These are phyloP conservation scores for Vipera ursinii DNA, from an alignment of 2,797 vertebrate species.

Conservation along the genomic window DNA sequence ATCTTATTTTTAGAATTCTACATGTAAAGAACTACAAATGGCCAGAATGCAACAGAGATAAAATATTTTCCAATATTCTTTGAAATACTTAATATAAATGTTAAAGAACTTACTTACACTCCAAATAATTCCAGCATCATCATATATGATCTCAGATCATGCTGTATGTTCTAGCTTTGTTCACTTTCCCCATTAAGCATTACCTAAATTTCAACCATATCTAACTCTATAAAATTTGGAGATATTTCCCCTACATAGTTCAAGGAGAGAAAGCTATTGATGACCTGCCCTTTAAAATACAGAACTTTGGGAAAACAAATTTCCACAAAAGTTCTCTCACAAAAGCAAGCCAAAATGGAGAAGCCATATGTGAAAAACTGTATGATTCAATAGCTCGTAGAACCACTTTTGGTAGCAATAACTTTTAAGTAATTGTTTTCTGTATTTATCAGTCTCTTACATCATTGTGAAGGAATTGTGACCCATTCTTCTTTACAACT, in stretches of 20 bases:
- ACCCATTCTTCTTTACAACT: neutral
- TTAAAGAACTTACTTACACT: neutral
- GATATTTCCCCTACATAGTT: neutral
- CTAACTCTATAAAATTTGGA: neutral
- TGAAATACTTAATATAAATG: neutral
- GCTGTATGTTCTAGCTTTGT: neutral
- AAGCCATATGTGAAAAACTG: neutral
- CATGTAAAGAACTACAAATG: neutral
- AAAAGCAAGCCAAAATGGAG: neutral
- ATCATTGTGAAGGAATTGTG: neutral
- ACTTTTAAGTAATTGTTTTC: too few species aligned
- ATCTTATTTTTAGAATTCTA: neutral
- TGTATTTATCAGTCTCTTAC: too few species aligned
- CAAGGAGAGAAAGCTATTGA: neutral
- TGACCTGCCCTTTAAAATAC: neutral
- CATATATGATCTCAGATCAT: neutral
- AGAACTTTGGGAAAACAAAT: neutral
- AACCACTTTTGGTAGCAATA: neutral
- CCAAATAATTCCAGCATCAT: neutral
- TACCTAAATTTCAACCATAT: neutral
- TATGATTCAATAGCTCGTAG: neutral
- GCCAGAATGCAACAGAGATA: neutral
- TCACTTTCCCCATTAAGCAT: neutral
- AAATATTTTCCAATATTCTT: neutral
- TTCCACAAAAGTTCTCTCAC: neutral